These are phyloP conservation scores for Caenorhabditis remanei DNA, from an alignment of 1,140 invertebrate genomes.

Conservation along the genomic window DNA sequence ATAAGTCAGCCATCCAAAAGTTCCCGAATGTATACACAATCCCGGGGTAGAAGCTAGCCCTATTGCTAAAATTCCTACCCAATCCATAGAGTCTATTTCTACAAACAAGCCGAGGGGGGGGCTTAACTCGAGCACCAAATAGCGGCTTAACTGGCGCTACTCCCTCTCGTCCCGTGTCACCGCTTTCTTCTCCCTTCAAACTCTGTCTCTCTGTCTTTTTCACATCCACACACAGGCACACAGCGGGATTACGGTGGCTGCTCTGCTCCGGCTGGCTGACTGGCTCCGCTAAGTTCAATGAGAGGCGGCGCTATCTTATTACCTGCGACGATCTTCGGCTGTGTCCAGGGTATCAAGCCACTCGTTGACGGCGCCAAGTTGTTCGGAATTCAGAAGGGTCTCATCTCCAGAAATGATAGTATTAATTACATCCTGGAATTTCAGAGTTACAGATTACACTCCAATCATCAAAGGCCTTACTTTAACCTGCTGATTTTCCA, in stretches of 20 bases:
- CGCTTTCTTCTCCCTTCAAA: not conserved
- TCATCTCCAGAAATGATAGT: conserved; percentile 67
- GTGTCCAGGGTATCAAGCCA: conserved; percentile 66
- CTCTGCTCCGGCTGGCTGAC: not conserved
- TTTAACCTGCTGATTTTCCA: conserved; percentile 68
- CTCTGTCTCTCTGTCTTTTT: not conserved
- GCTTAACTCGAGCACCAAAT: conserved; percentile 60
- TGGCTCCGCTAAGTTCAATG: not conserved
- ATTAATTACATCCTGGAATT: conserved; percentile 66
- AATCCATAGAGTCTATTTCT: conserved; percentile 48
- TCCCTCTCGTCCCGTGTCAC: conserved; percentile 16
- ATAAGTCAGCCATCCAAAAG: too few species aligned
- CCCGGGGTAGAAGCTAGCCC: not conserved
- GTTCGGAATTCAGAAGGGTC: conserved; percentile 64
- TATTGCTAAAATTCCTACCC: conserved; percentile 1
- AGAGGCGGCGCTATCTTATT: conserved; percentile 38
- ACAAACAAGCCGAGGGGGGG: conserved; percentile 41
- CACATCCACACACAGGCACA: conserved; percentile 4
- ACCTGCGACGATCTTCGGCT: conserved; percentile 64
- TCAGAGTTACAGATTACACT: not conserved
- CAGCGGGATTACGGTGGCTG: conserved; percentile 34
- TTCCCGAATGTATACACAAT: conserved; percentile 47
- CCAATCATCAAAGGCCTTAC: conserved; percentile 1
- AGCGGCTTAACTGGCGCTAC: conserved; percentile 58
- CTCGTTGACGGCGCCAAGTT: conserved; percentile 65